These are phyloP conservation scores for Amphimallon solstitiale DNA, from an alignment of 2,888 invertebrate species.

Conservation along the genomic window DNA sequence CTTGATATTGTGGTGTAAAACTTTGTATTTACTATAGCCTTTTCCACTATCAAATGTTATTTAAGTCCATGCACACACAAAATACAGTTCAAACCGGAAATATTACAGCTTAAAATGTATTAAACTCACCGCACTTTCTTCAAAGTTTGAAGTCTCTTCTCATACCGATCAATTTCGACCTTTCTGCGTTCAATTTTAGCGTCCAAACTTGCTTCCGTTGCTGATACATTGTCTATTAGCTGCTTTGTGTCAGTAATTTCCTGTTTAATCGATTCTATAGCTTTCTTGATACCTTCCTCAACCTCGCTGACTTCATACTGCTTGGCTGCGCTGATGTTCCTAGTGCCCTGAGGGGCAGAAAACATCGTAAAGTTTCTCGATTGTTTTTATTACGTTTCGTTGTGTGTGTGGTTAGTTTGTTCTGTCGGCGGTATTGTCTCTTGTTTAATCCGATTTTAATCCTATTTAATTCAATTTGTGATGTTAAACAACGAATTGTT, in stretches of 20 bases:
- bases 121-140: constrained; percentile 84
- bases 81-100: background rate
- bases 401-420: too few species aligned
- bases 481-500: too few species aligned
- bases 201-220: constrained; percentile 89
- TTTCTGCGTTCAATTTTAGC: constrained; percentile 91
- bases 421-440: too few species aligned
- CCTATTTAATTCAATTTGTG: too few species aligned
- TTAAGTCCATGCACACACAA: constrained; percentile 8
- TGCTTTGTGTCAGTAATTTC: constrained; percentile 79
- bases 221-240: constrained; percentile 85
- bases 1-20: too few species aligned
- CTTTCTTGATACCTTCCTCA: constrained; percentile 80
- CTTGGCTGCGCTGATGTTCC: constrained; percentile 81
- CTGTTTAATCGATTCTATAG: constrained; percentile 74
- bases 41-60: too few species aligned
- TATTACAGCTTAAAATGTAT: constrained; percentile 4
- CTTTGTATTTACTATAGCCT: too few species aligned
- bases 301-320: constrained; percentile 86
- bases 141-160: constrained; percentile 91
- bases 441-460: too few species aligned
- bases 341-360: constrained; percentile 71
- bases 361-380: background rate
- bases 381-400: background rate
- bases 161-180: constrained; percentile 90